Evolutionary conservation across 2,113 vertebrate genomes (phyloP), one percentile per base, ranked within the genome.

Genomic region (Plotosus lineatus): DNA sequence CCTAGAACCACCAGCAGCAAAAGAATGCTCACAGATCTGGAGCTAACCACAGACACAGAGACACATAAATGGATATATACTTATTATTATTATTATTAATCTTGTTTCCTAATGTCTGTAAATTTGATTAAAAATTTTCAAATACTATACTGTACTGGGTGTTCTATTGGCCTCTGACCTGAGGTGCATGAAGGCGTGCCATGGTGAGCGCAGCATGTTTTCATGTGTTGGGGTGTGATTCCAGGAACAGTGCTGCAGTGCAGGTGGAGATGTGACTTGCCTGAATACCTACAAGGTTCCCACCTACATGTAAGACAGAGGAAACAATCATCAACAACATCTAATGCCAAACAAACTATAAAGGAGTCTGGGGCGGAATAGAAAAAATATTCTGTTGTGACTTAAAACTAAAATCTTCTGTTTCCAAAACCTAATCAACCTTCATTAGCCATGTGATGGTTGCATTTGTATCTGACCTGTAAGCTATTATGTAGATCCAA

Each of bases 281-380:
- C 90, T 99, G 98, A 87, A 99, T 96, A 75, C 97, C 97, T 0
- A 97, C 98, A 86, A 99, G 90, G 87, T 99, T 99, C 40, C 97
- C 98, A 15, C 96, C 98, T 28, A 98, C 96, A 86, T 97, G 97
- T 93, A 36, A 63, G 50, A 48, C 10, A 83, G 40, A 66, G 40
- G 7, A 28, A 72, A 42, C 10, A 65, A 63, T 50, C 1, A 44
- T 50, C 23, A 63, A 38, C 1, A 44, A 38, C 23, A 50, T 48
- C 15, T 19, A 71, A 31, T 48, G n/a, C 26, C 26, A 48, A n/a
- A 46, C 12, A 46, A 71, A 44, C 40, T 69, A 10, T 68, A 44
- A 69, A 46, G 48, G 2, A 48, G 28, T 9, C 36, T 53, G 1
- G 9, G 8, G 19, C 14, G 36, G 26, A 26, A 68, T 68, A 68